A percentile compares a stretch with the other conserved stretches of the same genome.
These are phyloP conservation scores for Amblyopsis hoosieri DNA, from an alignment of 2,797 vertebrate species.

Conservation along the genomic window DNA sequence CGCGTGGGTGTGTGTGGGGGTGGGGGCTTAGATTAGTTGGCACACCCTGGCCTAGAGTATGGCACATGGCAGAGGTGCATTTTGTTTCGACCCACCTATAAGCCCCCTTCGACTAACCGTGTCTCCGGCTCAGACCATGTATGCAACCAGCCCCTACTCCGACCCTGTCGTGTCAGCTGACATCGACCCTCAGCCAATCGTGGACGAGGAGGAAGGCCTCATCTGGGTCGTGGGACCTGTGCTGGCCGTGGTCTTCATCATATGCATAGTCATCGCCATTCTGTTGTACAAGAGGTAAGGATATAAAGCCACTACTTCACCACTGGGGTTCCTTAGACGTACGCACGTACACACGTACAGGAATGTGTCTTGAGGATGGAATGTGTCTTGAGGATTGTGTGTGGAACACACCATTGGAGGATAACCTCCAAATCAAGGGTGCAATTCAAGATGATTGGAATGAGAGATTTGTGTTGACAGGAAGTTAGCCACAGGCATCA, in stretches of 20 bases:
- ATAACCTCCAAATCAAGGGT: not conserved
- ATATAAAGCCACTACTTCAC: constrained; percentile 1
- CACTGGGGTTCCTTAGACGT: not conserved
- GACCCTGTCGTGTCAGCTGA: constrained; percentile 96
- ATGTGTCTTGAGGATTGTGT: not conserved
- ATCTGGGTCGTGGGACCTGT: constrained; percentile 99
- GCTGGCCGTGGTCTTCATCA: constrained; percentile 98
- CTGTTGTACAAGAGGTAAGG: constrained; percentile 98
- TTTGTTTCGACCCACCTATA: too few relatives aligned
- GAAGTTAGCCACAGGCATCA: constrained; percentile 8
- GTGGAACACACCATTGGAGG: too few relatives aligned
- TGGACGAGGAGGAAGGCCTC: constrained; percentile 97
- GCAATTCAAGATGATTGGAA: not conserved
- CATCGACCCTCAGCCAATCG: constrained; percentile 95
- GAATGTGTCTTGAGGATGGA: not conserved
- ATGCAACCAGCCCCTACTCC: constrained; percentile 96
- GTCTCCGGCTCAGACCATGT: constrained; percentile 87
- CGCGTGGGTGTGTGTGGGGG: too few relatives aligned
- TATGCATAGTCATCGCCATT: constrained; percentile 99
- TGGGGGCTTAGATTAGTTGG: too few relatives aligned
- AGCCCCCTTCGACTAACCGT: constrained; percentile 5
- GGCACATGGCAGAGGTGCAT: too few relatives aligned
- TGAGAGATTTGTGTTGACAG: not conserved
- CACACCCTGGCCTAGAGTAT: too few relatives aligned
- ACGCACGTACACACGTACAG: not conserved